These are phyloP conservation scores for Pilophorus perplexus DNA, from an alignment of 2,888 invertebrate genomes.

Conservation along the genomic window DNA sequence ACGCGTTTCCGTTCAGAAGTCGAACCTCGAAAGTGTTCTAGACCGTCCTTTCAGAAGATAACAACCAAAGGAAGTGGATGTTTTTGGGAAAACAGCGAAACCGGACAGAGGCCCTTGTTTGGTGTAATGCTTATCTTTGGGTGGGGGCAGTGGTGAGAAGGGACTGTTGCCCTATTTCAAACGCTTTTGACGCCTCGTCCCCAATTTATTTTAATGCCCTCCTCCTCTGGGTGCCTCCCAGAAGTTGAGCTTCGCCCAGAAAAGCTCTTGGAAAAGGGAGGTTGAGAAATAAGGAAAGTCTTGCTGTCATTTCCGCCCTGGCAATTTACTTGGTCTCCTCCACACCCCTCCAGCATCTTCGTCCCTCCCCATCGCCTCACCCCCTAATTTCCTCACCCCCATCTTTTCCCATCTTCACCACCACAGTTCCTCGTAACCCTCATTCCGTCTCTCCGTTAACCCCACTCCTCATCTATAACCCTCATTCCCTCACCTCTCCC, in stretches of 20 bases:
- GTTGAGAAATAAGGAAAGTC: constrained; percentile 39
- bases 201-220: constrained; percentile 34
- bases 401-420: not conserved
- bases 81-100: not conserved
- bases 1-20: no score
- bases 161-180: constrained; percentile 26
- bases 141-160: not conserved
- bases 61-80: no score
- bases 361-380: not conserved
- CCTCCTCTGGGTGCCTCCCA: not conserved
- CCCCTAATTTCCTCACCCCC: not conserved
- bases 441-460: no score
- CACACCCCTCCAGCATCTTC: constrained; percentile 2
- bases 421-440: no score
- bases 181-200: constrained; percentile 30
- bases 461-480: no score
- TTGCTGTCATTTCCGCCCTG: constrained; percentile 39
- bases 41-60: no score
- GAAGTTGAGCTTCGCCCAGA: constrained; percentile 20
- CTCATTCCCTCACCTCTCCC: not conserved
- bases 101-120: not conserved
- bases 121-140: no score
- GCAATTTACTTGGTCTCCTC: constrained; percentile 30
- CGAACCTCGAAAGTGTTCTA: no score
- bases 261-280: constrained; percentile 34